Evolutionary conservation across 2,113 vertebrate species (phyloP).

Genomic region (Anhinga rufa): DNA sequence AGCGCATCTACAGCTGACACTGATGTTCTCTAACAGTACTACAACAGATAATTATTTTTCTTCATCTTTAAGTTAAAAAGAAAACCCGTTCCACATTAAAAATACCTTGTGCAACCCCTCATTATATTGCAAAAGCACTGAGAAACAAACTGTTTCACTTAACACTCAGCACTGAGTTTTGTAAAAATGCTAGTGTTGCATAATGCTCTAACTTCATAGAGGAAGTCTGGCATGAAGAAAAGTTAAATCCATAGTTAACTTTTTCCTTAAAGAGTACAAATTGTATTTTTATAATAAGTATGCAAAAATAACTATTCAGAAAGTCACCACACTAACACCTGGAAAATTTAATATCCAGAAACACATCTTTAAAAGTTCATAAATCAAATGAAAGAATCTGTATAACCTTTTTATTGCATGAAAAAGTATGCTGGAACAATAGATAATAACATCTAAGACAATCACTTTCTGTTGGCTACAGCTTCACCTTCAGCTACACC

Average conservation of each 20-base stretch:
- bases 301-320: not conserved
- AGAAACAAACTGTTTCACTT: not conserved
- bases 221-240: not conserved
- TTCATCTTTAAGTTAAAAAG: not conserved
- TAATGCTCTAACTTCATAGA: not conserved
- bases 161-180: not conserved
- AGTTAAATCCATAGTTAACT: not conserved
- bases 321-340: not conserved
- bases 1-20: not conserved
- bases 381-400: not conserved
- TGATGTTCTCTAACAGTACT: not conserved
- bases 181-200: not conserved
- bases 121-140: not conserved
- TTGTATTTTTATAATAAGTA: not conserved
- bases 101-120: not conserved
- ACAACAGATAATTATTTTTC: rapidly evolving
- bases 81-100: not conserved
- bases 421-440: not conserved
- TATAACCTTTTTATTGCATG: not conserved
- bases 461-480: not conserved
- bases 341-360: not conserved
- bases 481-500: not conserved
- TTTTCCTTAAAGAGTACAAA: not conserved
- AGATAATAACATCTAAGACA: not conserved
- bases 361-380: not conserved